Conservation (phyloP, 23 tunicate genomes). For the Phallusia fumigata region DNA sequence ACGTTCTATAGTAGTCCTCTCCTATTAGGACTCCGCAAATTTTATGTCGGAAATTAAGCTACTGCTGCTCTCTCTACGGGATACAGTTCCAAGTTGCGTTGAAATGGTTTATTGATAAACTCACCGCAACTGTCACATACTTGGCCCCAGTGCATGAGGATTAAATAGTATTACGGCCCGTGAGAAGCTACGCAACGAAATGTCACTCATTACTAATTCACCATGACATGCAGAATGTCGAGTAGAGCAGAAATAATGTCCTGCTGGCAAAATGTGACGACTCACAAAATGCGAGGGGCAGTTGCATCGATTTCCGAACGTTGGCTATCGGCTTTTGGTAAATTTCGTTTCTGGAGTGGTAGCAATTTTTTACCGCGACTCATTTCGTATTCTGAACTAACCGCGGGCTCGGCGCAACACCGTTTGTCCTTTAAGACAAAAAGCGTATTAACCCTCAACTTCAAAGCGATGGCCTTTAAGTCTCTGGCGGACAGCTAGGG, state of each 20-base stretch:
- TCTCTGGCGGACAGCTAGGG: not conserved
- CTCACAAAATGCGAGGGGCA: too few species aligned
- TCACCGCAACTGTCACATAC: not conserved
- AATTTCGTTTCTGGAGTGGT: not conserved
- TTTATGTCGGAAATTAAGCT: not conserved
- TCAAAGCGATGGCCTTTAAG: not conserved
- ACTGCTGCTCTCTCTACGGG: not conserved
- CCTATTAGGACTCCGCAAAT: too few species aligned
- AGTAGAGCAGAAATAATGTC: not conserved
- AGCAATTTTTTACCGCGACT: not conserved
- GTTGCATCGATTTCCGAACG: not conserved
- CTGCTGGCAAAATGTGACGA: too few species aligned
- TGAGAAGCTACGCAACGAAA: not conserved
- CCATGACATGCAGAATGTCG: not conserved
- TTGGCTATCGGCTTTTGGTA: not conserved
- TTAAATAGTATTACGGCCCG: not conserved
- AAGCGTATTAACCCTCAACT: not conserved
- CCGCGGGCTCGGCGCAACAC: not conserved
- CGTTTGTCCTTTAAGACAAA: not conserved
- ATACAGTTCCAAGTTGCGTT: not conserved
- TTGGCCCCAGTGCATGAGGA: too few species aligned
- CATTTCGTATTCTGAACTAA: not conserved
- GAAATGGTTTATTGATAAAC: not conserved
- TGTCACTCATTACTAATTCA: conserved; percentile 9
- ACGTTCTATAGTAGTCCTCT: not conserved